Evolutionary conservation across 2,888 invertebrate species (phyloP), one percentile per base, ranked within the genome.

Genomic region (Drosophila siamana): DNA sequence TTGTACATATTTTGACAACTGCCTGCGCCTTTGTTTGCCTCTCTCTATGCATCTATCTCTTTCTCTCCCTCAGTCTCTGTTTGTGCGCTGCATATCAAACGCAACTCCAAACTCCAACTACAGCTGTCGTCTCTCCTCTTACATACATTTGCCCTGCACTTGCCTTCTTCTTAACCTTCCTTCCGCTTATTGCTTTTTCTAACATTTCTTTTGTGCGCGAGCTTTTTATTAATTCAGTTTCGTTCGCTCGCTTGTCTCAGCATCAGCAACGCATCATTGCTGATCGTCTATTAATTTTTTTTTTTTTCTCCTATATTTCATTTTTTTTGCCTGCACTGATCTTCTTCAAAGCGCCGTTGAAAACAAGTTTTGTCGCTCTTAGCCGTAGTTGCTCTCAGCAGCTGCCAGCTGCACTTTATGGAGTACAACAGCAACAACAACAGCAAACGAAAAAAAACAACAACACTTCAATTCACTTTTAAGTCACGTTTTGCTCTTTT

Each of bases 401-500:
- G 88, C 82, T 81, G 83, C 72, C 85, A 87, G 88, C 88, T 86
- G 85, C 88, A 86, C 67, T 82, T 78, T 73, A 66, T 48, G 44
- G 66, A 38, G 43, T 59, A 64, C 54, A 73, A 19, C 57, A 68
- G 48, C 61, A 69, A 36, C 41, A 71, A 24, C 50, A 67, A 9
- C 8, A 61, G 54, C 69, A 33, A 11, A 55, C 16, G 40, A 15
- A 51, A 19, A 41, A 36, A 38, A 73, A 47, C 72, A 76, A 72
- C 63, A 68, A 59, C 62, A 75, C 67, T 69, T 66, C 85, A 86
- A 86, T 86, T 86, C 89, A 86, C 86, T 86, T 86, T 86, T 86
- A 77, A 85, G 85, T 84, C 87, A 88, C 88, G 85, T 86, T 85
- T 88, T 85, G 87, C 86, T 87, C 89, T 79, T 82, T 74, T 55